A percentile compares a stretch with the other conserved stretches of the same genome.
phyloP scores from a whole-genome alignment of 1,140 invertebrate genomes.

The Doryteuthis pealeii region DNA sequence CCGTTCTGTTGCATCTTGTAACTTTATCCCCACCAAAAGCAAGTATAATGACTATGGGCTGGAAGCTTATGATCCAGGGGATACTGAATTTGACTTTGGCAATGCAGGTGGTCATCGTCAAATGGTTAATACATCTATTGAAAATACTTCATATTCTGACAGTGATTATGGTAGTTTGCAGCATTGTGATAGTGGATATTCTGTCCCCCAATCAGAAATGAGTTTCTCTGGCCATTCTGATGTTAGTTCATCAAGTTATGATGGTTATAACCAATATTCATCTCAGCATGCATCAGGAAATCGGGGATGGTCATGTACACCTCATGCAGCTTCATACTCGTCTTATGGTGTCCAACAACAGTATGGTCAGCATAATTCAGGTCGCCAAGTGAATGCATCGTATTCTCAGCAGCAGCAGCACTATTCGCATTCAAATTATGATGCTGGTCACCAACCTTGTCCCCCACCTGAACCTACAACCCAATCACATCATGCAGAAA shows the following conservation, averaged over 20 bases:
- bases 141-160: conserved; percentile 22
- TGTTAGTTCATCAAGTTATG: conserved; percentile 10
- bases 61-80: conserved; percentile 37
- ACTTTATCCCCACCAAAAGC: conserved; percentile 13
- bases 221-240: conserved; percentile 31
- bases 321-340: background rate
- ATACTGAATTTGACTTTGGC: conserved; percentile 26
- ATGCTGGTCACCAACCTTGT: conserved; percentile 14
- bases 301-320: background rate
- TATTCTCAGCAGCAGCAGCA: conserved; percentile 6
- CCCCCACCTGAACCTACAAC: background rate
- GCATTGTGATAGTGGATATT: conserved; percentile 20
- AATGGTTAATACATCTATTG: conserved; percentile 27
- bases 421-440: background rate
- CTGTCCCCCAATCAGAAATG: conserved; percentile 25
- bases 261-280: conserved; percentile 10
- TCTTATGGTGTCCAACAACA: background rate
- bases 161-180: conserved; percentile 15
- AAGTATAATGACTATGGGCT: conserved; percentile 23
- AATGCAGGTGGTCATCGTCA: conserved; percentile 15
- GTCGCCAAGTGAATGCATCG: background rate
- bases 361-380: background rate
- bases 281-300: background rate
- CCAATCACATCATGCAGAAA: conserved; percentile 7
- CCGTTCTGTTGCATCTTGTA: conserved; percentile 20